Conservation (phyloP, 2,888 invertebrate species). For the Yponomeuta evonymella region DNA sequence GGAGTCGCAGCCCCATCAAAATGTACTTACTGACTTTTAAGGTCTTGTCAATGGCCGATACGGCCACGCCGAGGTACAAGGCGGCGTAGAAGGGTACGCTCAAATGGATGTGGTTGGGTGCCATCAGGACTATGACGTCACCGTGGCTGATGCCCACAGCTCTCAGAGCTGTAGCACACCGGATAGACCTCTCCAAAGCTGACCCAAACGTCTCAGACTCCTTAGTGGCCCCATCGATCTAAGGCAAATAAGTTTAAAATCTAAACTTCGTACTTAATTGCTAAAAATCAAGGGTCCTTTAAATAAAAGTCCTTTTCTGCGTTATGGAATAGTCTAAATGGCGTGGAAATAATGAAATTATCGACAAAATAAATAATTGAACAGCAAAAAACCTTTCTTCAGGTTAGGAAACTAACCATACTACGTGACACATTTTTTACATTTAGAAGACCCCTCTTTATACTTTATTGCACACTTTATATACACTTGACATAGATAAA, state of each 20-base stretch:
- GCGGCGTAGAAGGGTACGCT: conserved; percentile 17
- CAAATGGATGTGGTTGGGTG: conserved; percentile 17
- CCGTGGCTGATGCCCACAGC: conserved; percentile 9
- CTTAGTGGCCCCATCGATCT: conserved; percentile 17
- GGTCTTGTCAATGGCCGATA: conserved; percentile 23
- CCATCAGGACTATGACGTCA: conserved; percentile 19
- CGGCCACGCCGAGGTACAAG: conserved; percentile 13
- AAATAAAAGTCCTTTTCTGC: too few species aligned
- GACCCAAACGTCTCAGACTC: conserved; percentile 13
- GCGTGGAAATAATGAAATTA: too few species aligned
- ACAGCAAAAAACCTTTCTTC: too few species aligned
- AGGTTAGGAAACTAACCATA: too few species aligned
- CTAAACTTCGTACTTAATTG: neutral
- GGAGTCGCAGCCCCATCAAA: neutral
- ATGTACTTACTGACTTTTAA: conserved; percentile 38
- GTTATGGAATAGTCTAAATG: too few species aligned
- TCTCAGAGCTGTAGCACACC: conserved; percentile 11
- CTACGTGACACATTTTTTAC: too few species aligned
- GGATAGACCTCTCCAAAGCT: conserved; percentile 13
- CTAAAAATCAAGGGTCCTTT: too few species aligned
- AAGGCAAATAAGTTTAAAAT: neutral
- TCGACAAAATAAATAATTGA: too few species aligned
- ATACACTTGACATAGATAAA: too few species aligned
- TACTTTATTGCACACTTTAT: too few species aligned
- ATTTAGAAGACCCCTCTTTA: too few species aligned